Evolutionary conservation across 1,140 invertebrate genomes (phyloP).

Genomic region (Ridgeia piscesae): DNA sequence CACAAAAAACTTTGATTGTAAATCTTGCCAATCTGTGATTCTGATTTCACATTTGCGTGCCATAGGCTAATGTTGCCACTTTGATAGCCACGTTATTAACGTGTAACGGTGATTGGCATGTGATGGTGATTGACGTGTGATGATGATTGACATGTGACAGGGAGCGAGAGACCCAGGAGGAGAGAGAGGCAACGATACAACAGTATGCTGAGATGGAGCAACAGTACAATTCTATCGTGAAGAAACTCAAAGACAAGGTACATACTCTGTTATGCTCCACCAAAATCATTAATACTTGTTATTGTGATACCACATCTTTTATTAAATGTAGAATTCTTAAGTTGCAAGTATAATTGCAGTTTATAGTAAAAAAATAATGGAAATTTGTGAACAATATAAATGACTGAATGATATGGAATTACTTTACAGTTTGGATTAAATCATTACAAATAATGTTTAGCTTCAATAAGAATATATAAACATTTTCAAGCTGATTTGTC

Average conservation of each 20-base stretch:
- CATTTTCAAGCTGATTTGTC: not conserved
- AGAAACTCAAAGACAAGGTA: conserved; percentile 81
- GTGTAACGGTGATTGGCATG: too few relatives aligned
- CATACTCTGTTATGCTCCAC: conserved; percentile 28
- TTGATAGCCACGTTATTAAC: too few relatives aligned
- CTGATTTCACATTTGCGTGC: too few relatives aligned
- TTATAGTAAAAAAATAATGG: too few relatives aligned
- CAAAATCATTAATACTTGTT: not conserved
- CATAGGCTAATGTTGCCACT: too few relatives aligned
- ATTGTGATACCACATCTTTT: not conserved
- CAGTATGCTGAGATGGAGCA: conserved; percentile 82
- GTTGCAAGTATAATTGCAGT: too few relatives aligned
- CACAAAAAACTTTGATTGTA: too few relatives aligned
- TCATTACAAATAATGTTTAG: not conserved
- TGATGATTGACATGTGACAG: conserved; percentile 43
- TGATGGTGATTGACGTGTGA: too few relatives aligned
- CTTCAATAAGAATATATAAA: not conserved
- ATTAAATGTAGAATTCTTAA: not conserved
- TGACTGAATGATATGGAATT: not conserved
- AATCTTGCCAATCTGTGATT: too few relatives aligned
- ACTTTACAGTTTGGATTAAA: not conserved
- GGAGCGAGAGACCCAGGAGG: conserved; percentile 71
- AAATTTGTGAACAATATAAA: not conserved
- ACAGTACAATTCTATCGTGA: conserved; percentile 83
- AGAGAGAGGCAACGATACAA: conserved; percentile 81